Percentiles rank a stretch among this genome's conserved stretches.
phyloP scores from a whole-genome alignment of 1,140 invertebrate species.

The Leptestheria dahalacensis region DNA sequence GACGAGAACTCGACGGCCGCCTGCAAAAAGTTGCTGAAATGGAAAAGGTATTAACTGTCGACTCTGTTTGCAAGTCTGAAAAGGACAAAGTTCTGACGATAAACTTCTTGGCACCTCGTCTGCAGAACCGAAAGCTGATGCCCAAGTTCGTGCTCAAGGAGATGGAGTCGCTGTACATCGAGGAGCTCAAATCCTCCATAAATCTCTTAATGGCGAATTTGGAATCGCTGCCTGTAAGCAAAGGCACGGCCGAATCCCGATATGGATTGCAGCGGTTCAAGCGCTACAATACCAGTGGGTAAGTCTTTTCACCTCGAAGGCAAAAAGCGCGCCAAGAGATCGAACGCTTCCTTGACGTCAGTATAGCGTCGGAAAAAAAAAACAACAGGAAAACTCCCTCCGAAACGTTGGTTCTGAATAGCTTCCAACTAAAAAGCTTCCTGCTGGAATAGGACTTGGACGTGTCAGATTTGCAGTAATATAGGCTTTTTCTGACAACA shows the following conservation, averaged over 20 bases:
- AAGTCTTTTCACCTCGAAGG: background rate
- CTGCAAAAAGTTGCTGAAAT: slow-evolving; percentile 93
- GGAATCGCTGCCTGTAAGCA: slow-evolving; percentile 95
- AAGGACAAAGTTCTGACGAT: too few relatives aligned
- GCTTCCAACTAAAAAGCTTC: too few relatives aligned
- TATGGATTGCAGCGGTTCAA: slow-evolving; percentile 89
- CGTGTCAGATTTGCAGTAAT: too few relatives aligned
- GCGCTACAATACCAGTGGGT: slow-evolving; percentile 53
- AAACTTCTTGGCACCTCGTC: slow-evolving; percentile 15
- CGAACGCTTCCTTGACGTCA: background rate
- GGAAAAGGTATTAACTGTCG: slow-evolving; percentile 71
- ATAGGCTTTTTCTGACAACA: too few relatives aligned
- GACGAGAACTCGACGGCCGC: slow-evolving; percentile 92
- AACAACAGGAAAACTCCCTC: too few relatives aligned
- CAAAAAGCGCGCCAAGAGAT: background rate
- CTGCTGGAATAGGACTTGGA: too few relatives aligned
- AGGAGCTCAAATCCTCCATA: slow-evolving; percentile 94
- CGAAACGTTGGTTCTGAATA: too few relatives aligned
- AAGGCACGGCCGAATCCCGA: slow-evolving; percentile 92
- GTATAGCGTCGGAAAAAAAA: too few relatives aligned
- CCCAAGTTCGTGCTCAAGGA: slow-evolving; percentile 99
- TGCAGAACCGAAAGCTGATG: slow-evolving; percentile 89
- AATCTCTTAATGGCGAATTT: slow-evolving; percentile 97
- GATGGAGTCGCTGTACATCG: slow-evolving; percentile 98
- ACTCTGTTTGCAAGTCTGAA: too few relatives aligned